Base-by-base conservation (phyloP, 2,888 invertebrate species). In the Syritta pipiens region DNA sequence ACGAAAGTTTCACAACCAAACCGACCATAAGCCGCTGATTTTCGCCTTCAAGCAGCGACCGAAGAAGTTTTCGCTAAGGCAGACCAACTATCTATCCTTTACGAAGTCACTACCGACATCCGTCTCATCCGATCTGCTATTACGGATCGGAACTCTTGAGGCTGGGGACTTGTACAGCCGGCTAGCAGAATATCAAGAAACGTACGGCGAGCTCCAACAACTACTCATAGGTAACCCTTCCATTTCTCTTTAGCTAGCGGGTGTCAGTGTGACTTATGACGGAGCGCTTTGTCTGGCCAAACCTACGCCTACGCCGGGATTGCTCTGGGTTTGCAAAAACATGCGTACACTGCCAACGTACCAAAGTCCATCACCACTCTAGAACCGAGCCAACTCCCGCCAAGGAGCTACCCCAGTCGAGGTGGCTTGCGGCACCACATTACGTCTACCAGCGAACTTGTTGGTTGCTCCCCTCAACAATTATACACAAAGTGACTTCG, bases 271-370 rank as follows among this genome's bases (percentile, higher is more conserved):
- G 59, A n/a, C 32, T 59, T 7, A 65, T 44, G 63, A 9, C 51
- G 2, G 51, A 65, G 4, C 63, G 51, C 1, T 59, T 59, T 30
- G 44, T 59, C 10, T 59, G 59, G 59, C 59, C 59, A 1, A 57
- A 57, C 5, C 40, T 57, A 3, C 42, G 20, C 0, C 40, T 37
- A 6, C 7, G 37, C 5, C 37, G 35, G 10, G n/a, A n/a, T n/a
- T n/a, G n/a, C n/a, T n/a, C n/a, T n/a, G n/a, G n/a, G n/a, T n/a
- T n/a, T n/a, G n/a, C n/a, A n/a, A n/a, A n/a, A n/a, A n/a, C n/a
- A n/a, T n/a, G n/a, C n/a, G n/a, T n/a, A n/a, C n/a, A n/a, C n/a
- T n/a, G n/a, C n/a, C n/a, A n/a, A n/a, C n/a, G n/a, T n/a, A n/a
- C n/a, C n/a, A n/a, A n/a, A n/a, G n/a, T n/a, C n/a, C n/a, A n/a